These are phyloP conservation scores for Clarias fuscus DNA, from an alignment of 2,797 vertebrate genomes.

Conservation along the genomic window DNA sequence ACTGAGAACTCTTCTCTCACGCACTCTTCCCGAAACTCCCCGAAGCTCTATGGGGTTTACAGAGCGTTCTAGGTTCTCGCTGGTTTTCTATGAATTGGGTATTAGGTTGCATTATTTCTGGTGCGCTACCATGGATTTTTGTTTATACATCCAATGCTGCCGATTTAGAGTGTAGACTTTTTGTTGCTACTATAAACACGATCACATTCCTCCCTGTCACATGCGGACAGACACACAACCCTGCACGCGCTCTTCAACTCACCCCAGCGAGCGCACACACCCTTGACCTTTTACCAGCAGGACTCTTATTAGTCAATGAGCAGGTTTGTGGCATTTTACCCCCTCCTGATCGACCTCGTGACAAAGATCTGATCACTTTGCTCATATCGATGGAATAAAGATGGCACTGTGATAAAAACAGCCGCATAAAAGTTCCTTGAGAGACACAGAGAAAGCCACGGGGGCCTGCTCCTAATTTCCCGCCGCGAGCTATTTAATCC, in stretches of 20 bases:
- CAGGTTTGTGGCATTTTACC: constrained; percentile 65
- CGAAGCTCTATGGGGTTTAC: background rate
- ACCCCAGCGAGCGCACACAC: constrained; percentile 33
- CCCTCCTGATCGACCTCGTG: constrained; percentile 67
- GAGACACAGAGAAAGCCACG: constrained; percentile 54
- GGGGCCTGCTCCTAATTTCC: constrained; percentile 79
- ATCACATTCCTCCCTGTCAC: constrained; percentile 26
- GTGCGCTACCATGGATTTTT: background rate
- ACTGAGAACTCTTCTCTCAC: background rate
- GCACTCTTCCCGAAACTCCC: background rate
- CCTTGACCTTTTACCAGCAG: constrained; percentile 69
- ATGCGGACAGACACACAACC: constrained; percentile 37
- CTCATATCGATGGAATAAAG: constrained; percentile 73
- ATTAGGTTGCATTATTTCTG: background rate
- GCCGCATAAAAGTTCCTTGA: constrained; percentile 63
- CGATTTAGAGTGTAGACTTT: background rate
- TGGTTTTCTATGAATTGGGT: constrained; percentile 14
- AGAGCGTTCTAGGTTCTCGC: background rate
- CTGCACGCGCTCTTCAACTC: constrained; percentile 46
- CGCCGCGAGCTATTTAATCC: constrained; percentile 77
- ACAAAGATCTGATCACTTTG: constrained; percentile 71
- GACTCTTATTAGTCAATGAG: constrained; percentile 69
- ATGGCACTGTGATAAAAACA: constrained; percentile 53
- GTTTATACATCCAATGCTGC: background rate
- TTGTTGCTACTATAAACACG: constrained; percentile 20